Conservation (phyloP, 2,797 vertebrate species). For the Pristis pectinata region DNA sequence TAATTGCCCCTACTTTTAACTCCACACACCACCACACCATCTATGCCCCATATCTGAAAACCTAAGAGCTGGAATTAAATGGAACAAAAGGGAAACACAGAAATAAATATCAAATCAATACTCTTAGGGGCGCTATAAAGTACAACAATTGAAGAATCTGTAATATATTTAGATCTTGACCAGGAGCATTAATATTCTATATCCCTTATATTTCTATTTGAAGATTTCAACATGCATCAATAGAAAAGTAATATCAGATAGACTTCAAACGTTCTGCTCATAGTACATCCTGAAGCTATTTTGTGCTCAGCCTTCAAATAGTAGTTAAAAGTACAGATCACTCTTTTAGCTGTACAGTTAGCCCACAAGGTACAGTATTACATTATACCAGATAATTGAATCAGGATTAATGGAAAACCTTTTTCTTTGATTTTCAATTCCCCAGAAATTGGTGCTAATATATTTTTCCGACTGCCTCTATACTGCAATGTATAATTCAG, state of each 20-base stretch:
- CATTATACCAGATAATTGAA: constrained; percentile 28
- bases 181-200: neutral
- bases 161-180: neutral
- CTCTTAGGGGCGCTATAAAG: neutral
- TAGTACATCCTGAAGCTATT: constrained; percentile 26
- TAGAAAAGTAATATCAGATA: neutral
- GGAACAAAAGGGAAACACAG: neutral
- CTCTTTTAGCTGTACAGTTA: constrained; percentile 23
- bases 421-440: constrained; percentile 31
- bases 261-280: neutral
- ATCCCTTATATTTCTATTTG: neutral
- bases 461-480: neutral
- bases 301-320: neutral
- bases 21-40: neutral
- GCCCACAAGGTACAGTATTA: constrained; percentile 18
- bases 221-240: constrained; percentile 11
- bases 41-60: neutral
- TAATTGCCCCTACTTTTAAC: neutral
- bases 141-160: neutral
- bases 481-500: neutral
- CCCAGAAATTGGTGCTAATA: constrained; percentile 13
- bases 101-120: neutral
- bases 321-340: constrained; percentile 28
- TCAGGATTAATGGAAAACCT: neutral
- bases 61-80: neutral